A percentile compares a stretch with the other conserved stretches of the same genome.
These are phyloP conservation scores for Tolypeutes matacus DNA, from an alignment of 2,797 vertebrate genomes.

Conservation along the genomic window DNA sequence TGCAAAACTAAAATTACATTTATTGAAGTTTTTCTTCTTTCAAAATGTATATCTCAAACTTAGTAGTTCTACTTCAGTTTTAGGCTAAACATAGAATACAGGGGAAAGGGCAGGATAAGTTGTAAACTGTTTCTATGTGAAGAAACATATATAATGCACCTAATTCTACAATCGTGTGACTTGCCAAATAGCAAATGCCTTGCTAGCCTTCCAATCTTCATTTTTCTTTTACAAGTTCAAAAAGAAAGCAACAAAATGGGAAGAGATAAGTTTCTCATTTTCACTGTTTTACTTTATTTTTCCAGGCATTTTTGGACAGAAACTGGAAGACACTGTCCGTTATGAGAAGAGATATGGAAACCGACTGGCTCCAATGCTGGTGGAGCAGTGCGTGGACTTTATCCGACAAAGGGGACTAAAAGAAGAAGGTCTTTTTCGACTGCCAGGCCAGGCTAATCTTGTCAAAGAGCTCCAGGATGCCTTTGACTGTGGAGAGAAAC, in stretches of 20 bases:
- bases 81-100: neutral
- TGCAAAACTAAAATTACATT: neutral
- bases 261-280: neutral
- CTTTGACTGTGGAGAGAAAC: slow-evolving; percentile 98
- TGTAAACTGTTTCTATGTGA: neutral
- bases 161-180: neutral
- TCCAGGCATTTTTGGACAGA: slow-evolving; percentile 98
- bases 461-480: slow-evolving; percentile 98
- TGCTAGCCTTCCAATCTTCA: neutral
- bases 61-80: neutral
- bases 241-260: neutral
- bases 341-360: slow-evolving; percentile 96
- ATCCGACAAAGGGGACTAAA: slow-evolving; percentile 95
- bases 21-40: neutral
- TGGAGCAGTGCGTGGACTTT: slow-evolving; percentile 98
- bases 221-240: slow-evolving; percentile 9
- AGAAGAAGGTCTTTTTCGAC: slow-evolving; percentile 97
- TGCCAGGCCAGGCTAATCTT: slow-evolving; percentile 97
- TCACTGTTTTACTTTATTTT: neutral
- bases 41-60: neutral
- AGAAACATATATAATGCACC: neutral
- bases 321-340: slow-evolving; percentile 97
- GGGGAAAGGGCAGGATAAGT: neutral
- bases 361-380: slow-evolving; percentile 96
- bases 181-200: neutral